Percentiles rank a stretch among this genome's conserved stretches.
Conservation (phyloP, 2,113 vertebrate genomes). For the Stomatorhinus ivindoensis region DNA sequence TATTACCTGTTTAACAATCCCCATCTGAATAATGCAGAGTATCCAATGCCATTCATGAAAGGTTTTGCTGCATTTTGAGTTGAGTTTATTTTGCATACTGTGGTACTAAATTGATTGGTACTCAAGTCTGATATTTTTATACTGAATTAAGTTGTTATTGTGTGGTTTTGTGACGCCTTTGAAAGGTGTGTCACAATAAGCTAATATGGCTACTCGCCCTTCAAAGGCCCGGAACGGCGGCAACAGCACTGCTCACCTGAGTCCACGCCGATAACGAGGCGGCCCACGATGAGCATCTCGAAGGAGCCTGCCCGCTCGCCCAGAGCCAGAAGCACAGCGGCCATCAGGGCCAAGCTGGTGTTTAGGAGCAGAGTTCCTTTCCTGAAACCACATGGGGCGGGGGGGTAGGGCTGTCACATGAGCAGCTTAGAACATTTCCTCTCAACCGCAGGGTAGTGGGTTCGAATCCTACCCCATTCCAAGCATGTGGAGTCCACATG, state of each 20-base stretch:
- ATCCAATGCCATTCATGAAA: neutral
- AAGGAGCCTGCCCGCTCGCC: conserved; percentile 65
- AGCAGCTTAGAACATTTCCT: neutral
- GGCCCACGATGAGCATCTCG: conserved; percentile 87
- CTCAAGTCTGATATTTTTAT: neutral
- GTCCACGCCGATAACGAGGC: conserved; percentile 79
- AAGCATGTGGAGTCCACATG: neutral
- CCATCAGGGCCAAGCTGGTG: conserved; percentile 71
- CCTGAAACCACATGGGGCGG: conserved; percentile 50
- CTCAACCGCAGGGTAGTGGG: neutral
- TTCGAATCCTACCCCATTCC: neutral
- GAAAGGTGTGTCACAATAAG: neutral
- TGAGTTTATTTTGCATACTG: neutral
- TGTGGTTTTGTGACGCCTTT: neutral
- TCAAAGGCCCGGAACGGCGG: neutral
- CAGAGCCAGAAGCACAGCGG: conserved; percentile 71
- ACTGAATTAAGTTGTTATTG: neutral
- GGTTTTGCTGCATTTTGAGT: neutral
- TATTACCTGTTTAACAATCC: neutral
- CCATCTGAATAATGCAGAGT: neutral
- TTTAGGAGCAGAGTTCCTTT: conserved; percentile 77
- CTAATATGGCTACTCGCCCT: neutral
- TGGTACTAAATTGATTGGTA: neutral
- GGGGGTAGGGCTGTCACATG: neutral
- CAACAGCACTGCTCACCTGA: conserved; percentile 64